phyloP scores from a whole-genome alignment of 2,797 vertebrate genomes.

The Aplochiton taeniatus region DNA sequence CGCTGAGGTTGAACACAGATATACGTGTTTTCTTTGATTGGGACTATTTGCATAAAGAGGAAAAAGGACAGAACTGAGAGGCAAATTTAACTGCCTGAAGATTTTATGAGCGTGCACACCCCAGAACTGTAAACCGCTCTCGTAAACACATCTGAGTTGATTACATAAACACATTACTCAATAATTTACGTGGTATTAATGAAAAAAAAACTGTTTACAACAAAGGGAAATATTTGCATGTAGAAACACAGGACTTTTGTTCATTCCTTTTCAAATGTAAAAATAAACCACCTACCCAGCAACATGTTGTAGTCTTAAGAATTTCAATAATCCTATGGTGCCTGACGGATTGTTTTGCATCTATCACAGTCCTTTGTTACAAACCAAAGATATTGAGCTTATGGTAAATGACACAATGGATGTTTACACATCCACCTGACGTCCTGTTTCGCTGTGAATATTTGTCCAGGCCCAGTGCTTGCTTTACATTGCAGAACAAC shows the following conservation, averaged over 20 bases:
- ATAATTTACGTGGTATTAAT: conserved; percentile 60
- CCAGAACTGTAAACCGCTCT: conserved; percentile 34
- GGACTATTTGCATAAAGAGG: conserved; percentile 53
- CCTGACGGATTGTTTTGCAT: too few relatives aligned
- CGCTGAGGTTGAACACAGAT: conserved; percentile 61
- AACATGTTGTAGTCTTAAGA: too few relatives aligned
- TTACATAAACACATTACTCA: conserved; percentile 57
- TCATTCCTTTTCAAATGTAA: conserved; percentile 34
- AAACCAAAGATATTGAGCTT: too few relatives aligned
- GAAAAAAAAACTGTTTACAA: conserved; percentile 42
- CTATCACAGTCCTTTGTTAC: too few relatives aligned
- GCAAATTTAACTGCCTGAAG: conserved; percentile 44
- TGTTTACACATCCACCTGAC: conserved; percentile 9
- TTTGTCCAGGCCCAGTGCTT: conserved; percentile 19
- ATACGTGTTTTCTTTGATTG: conserved; percentile 52
- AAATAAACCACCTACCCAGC: conserved; percentile 44
- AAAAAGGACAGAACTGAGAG: conserved; percentile 44
- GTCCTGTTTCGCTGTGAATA: conserved; percentile 7
- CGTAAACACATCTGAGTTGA: conserved; percentile 53
- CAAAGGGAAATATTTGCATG: conserved; percentile 56
- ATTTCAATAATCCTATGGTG: too few relatives aligned
- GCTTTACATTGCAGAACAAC: conserved; percentile 42
- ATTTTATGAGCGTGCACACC: conserved; percentile 37
- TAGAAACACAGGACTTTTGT: conserved; percentile 39
- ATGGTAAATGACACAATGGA: conserved; percentile 29